phyloP scores from a whole-genome alignment of 35 echinoderm and acorn worm genomes.

The Apostichopus japonicus region DNA sequence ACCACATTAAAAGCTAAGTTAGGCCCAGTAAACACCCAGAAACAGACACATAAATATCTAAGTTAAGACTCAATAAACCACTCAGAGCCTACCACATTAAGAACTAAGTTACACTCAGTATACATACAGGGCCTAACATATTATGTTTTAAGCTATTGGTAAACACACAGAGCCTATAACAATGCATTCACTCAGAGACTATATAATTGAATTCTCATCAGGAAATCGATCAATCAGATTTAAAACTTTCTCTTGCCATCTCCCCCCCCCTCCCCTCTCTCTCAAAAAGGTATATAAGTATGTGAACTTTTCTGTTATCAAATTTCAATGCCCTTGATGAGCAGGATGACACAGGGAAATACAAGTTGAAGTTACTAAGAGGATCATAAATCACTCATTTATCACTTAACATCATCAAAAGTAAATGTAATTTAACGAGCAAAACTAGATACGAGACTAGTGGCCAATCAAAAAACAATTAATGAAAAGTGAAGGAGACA shows the following conservation, averaged over 20 bases:
- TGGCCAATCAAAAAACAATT: slow-evolving; percentile 46
- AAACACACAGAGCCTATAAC: too few species aligned
- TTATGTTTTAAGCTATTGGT: too few species aligned
- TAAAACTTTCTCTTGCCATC: not conserved
- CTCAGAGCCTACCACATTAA: too few species aligned
- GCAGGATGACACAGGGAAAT: not conserved
- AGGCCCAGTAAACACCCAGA: too few species aligned
- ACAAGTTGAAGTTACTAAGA: not conserved
- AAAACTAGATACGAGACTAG: slow-evolving; percentile 40
- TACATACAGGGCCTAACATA: too few species aligned
- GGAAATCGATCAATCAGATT: not conserved
- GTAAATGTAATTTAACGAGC: slow-evolving; percentile 15
- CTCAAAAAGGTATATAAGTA: not conserved
- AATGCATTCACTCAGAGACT: too few species aligned
- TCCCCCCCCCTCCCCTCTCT: not conserved
- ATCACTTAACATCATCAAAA: slow-evolving; percentile 27
- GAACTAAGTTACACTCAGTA: too few species aligned
- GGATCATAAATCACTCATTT: slow-evolving; percentile 29
- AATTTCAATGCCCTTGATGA: slow-evolving; percentile 15
- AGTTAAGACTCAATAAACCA: too few species aligned
- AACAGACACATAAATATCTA: too few species aligned
- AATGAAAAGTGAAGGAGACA: slow-evolving; percentile 15
- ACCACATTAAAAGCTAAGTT: too few species aligned
- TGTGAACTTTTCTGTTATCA: not conserved
- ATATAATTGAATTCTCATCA: too few species aligned